Conservation (phyloP, 2,113 vertebrate species). For the Albula goreensis region DNA sequence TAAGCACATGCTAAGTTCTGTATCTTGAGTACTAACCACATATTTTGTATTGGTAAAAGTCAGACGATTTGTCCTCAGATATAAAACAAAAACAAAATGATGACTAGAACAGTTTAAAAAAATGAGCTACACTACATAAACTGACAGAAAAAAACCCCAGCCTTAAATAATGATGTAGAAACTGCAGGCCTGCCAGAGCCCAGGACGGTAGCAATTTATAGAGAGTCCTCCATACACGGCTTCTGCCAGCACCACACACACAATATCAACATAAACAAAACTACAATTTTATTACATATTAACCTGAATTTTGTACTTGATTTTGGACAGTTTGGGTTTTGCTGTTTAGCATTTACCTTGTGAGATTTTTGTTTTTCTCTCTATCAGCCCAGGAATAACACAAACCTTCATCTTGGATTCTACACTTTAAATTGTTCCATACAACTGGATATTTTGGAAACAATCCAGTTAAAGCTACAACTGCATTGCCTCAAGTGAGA, state of each 20-base stretch:
- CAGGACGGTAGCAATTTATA: not conserved
- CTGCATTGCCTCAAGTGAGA: too few species aligned
- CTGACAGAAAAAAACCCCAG: not conserved
- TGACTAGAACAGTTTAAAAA: not conserved
- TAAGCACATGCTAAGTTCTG: not conserved
- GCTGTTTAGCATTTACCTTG: not conserved
- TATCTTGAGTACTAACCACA: not conserved
- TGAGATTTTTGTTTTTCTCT: not conserved
- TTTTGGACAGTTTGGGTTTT: not conserved
- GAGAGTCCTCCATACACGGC: not conserved
- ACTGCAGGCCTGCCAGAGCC: not conserved
- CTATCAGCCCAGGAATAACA: not conserved
- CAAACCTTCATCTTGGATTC: not conserved
- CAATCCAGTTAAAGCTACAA: too few species aligned
- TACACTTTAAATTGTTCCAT: not conserved
- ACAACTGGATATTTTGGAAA: not conserved
- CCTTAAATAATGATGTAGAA: not conserved
- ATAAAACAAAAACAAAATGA: not conserved
- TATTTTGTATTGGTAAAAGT: not conserved
- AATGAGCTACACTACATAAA: not conserved
- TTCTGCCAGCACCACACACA: not conserved
- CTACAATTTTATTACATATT: not conserved
- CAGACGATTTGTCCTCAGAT: not conserved
- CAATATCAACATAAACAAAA: not conserved
- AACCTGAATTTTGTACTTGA: not conserved